phyloP scores from a whole-genome alignment of 2,888 invertebrate species.

The Pheosia tremula region DNA sequence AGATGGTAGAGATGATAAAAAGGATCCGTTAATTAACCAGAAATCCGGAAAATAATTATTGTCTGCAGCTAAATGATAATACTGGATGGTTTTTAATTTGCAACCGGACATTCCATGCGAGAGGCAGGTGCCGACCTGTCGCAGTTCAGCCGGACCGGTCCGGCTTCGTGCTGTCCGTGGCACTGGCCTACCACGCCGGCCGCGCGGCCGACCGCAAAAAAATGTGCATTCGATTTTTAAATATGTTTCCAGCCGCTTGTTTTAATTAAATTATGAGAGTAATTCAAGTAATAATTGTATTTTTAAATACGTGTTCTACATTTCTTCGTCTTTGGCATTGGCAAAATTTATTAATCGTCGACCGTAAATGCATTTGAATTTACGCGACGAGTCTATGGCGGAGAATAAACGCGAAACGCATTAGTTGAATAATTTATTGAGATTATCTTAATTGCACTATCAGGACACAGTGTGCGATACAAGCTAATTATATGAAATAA shows the following conservation, averaged over 20 bases:
- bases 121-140: constrained; percentile 77
- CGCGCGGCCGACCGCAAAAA: constrained; percentile 47
- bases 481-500: constrained; percentile 41
- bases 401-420: not conserved
- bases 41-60: constrained; percentile 55
- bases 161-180: constrained; percentile 31
- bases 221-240: constrained; percentile 51
- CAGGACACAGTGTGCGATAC: constrained; percentile 44
- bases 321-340: too few relatives aligned
- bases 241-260: constrained; percentile 27
- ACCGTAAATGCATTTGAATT: too few relatives aligned
- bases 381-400: not conserved
- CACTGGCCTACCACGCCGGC: constrained; percentile 42
- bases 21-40: constrained; percentile 36
- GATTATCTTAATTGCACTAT: constrained; percentile 61
- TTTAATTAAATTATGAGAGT: too few relatives aligned
- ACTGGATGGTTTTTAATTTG: constrained; percentile 57
- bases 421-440: constrained; percentile 44
- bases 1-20: constrained; percentile 32
- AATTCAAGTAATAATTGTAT: too few relatives aligned
- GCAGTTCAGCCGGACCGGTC: constrained; percentile 61
- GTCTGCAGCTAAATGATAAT: constrained; percentile 40
- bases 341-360: too few relatives aligned
- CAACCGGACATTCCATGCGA: constrained; percentile 67
- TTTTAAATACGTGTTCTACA: too few relatives aligned